Evolutionary conservation across 2,888 invertebrate species (phyloP).

Genomic region (Aspidapion aeneum): DNA sequence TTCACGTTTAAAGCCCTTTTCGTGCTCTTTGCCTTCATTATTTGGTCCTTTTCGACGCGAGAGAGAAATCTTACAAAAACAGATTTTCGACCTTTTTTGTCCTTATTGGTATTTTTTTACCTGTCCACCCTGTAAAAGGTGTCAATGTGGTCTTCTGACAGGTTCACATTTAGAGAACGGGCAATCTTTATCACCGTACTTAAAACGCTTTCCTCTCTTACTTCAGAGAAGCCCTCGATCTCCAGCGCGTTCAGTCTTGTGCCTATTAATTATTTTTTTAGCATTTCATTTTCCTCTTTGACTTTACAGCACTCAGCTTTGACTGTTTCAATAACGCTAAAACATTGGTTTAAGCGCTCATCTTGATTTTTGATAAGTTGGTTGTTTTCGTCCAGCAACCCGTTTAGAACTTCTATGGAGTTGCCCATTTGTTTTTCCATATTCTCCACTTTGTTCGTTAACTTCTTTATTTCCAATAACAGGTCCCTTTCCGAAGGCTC

Average conservation of each 20-base stretch:
- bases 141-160: background rate
- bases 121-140: background rate
- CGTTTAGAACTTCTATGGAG: background rate
- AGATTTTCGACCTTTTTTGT: background rate
- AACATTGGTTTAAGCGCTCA: background rate
- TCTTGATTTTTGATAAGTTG: background rate
- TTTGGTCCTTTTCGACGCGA: background rate
- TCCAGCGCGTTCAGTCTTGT: slow-evolving; percentile 4
- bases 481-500: background rate
- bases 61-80: background rate
- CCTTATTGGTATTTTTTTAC: background rate
- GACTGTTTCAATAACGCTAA: too few relatives aligned
- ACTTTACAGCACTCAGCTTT: too few relatives aligned
- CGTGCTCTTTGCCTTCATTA: background rate
- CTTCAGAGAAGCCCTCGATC: slow-evolving; percentile 5
- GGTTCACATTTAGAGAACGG: background rate
- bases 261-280: slow-evolving; percentile 1
- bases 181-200: background rate
- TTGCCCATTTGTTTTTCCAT: background rate
- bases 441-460: background rate
- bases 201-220: slow-evolving; percentile 2
- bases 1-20: background rate
- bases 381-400: background rate
- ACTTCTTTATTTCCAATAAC: background rate
- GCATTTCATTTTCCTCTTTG: too few relatives aligned